Conservation (phyloP, 2,797 vertebrate genomes). For the Pterois miles region DNA sequence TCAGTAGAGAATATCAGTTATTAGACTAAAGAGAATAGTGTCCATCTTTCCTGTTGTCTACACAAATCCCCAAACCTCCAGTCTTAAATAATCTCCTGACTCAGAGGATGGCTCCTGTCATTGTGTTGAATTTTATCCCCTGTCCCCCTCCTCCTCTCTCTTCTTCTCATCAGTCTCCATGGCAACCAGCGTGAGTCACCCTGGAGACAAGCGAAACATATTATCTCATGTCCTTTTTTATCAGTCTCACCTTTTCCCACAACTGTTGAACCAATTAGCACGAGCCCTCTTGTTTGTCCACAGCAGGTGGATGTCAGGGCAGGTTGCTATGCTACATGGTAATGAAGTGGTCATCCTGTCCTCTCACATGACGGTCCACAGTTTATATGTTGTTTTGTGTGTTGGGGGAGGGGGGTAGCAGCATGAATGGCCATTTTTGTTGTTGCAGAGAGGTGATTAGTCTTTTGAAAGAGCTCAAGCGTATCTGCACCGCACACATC, state of each 20-base stretch:
- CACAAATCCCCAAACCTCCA: constrained; percentile 10
- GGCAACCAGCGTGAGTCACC: constrained; percentile 65
- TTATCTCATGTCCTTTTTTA: constrained; percentile 38
- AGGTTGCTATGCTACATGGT: constrained; percentile 11
- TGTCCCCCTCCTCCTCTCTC: neutral
- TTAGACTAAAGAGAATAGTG: neutral
- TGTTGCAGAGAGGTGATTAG: constrained; percentile 26
- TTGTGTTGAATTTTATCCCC: constrained; percentile 23
- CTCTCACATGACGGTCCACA: neutral
- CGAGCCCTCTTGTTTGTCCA: neutral
- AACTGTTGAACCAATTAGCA: constrained; percentile 33
- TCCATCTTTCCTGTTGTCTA: neutral
- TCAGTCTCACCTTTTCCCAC: constrained; percentile 33
- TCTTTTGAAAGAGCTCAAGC: constrained; percentile 16
- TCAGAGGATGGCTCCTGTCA: constrained; percentile 19
- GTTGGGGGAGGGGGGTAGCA: neutral
- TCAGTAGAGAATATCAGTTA: neutral
- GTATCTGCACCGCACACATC: constrained; percentile 21
- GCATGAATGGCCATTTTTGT: constrained; percentile 29
- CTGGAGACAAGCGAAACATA: constrained; percentile 52
- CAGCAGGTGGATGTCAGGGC: constrained; percentile 14
- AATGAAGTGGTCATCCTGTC: neutral
- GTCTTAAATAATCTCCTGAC: constrained; percentile 3
- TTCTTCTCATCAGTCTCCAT: constrained; percentile 68
- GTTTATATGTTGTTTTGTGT: constrained; percentile 2